Percentiles rank a stretch among this genome's conserved stretches.
These are phyloP conservation scores for Diabrotica virgifera DNA, from an alignment of 1,140 invertebrate species.

Conservation along the genomic window DNA sequence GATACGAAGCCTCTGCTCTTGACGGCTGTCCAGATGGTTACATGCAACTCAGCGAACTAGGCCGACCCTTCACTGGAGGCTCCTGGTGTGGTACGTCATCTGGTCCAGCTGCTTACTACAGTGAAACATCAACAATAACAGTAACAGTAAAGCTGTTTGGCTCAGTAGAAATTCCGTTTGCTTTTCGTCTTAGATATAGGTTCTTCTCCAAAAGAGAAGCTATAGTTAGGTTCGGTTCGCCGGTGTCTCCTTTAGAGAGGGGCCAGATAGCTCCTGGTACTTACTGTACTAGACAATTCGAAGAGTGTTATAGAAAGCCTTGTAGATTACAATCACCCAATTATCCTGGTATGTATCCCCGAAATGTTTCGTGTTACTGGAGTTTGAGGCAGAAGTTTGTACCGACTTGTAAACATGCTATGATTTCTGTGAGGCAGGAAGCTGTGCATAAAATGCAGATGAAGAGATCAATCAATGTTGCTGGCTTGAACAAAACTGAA, in stretches of 20 bases:
- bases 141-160: conserved; percentile 71
- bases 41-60: conserved; percentile 77
- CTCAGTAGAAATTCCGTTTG: conserved; percentile 63
- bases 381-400: conserved; percentile 77
- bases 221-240: conserved; percentile 71
- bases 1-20: conserved; percentile 64
- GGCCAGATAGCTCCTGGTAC: conserved; percentile 79
- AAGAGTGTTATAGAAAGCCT: conserved; percentile 79
- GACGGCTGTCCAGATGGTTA: conserved; percentile 78
- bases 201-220: conserved; percentile 72
- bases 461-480: conserved; percentile 61
- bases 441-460: conserved; percentile 69
- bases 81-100: conserved; percentile 78
- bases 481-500: conserved; percentile 64
- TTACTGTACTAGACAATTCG: conserved; percentile 82
- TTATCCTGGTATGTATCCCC: conserved; percentile 87
- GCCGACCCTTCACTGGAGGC: conserved; percentile 76
- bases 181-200: conserved; percentile 74
- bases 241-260: conserved; percentile 68
- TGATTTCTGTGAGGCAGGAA: conserved; percentile 77
- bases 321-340: conserved; percentile 83
- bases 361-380: conserved; percentile 82
- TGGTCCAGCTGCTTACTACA: conserved; percentile 77
- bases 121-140: conserved; percentile 78
- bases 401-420: conserved; percentile 82